A percentile compares a stretch with the other conserved stretches of the same genome.
phyloP scores from a whole-genome alignment of 2,888 invertebrate genomes.

The Germaria angustata region DNA sequence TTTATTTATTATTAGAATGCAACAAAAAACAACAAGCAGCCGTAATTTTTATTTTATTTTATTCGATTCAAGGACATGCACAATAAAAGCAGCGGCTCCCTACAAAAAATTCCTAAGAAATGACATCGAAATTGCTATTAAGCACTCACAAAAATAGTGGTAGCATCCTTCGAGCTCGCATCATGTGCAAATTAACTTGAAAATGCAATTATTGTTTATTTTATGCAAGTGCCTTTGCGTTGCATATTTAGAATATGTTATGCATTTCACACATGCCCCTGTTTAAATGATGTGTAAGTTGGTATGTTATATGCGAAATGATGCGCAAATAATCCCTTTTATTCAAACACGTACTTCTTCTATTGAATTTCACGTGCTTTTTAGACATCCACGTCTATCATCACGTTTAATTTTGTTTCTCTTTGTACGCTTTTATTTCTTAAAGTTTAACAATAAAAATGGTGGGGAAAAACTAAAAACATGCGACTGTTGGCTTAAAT shows the following conservation, averaged over 20 bases:
- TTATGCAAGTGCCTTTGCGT: no score
- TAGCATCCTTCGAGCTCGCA: no score
- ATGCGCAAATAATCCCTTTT: not conserved
- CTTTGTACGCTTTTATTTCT: not conserved
- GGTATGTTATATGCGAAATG: not conserved
- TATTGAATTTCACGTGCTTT: conserved; percentile 16
- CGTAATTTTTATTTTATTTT: no score
- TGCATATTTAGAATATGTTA: not conserved
- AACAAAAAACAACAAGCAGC: no score
- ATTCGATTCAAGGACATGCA: no score
- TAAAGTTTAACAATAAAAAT: not conserved
- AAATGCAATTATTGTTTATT: no score
- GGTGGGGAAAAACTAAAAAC: not conserved
- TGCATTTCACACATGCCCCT: not conserved
- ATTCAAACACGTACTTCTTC: not conserved
- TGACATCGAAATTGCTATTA: no score
- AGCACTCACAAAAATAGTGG: no score
- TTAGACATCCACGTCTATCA: not conserved
- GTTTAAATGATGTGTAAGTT: not conserved
- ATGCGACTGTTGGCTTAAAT: not conserved
- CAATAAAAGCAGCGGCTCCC: no score
- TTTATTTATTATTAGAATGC: no score
- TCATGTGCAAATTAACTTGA: no score
- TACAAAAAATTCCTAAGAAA: no score
- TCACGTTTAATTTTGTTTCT: not conserved